These are phyloP conservation scores for Eulemur macaco DNA, from an alignment of 2,113 vertebrate genomes.

Conservation along the genomic window DNA sequence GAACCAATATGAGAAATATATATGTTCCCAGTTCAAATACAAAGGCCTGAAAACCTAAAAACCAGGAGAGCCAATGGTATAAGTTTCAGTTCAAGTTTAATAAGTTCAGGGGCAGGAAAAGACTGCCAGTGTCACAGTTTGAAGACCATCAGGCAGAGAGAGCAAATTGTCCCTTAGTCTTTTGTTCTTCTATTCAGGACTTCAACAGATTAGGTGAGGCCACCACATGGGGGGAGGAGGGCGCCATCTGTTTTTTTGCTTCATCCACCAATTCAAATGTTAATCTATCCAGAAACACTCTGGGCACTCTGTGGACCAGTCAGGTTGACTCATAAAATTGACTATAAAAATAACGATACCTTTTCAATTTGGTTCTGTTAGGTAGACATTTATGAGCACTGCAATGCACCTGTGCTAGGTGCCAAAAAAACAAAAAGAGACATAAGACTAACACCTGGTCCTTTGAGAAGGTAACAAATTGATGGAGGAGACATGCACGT, in stretches of 20 bases:
- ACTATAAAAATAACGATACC: background rate
- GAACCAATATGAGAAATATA: too few species aligned
- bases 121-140: background rate
- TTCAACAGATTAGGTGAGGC: background rate
- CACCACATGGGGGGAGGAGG: background rate
- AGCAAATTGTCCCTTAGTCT: background rate
- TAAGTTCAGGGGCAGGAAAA: background rate
- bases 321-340: background rate
- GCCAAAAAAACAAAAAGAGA: background rate
- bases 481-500: background rate
- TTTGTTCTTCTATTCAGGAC: background rate
- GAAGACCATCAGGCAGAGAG: background rate
- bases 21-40: background rate
- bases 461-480: background rate
- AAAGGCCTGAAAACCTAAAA: background rate
- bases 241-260: background rate
- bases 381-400: background rate
- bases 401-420: background rate
- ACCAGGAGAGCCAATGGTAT: background rate
- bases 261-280: background rate
- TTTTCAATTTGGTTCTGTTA: background rate
- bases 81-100: background rate
- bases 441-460: background rate
- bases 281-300: background rate
- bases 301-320: background rate